Evolutionary conservation across 53 echinoderm and acorn worm species (phyloP), one percentile per base, ranked within the genome.

Genomic region (Echinometra lucunter): DNA sequence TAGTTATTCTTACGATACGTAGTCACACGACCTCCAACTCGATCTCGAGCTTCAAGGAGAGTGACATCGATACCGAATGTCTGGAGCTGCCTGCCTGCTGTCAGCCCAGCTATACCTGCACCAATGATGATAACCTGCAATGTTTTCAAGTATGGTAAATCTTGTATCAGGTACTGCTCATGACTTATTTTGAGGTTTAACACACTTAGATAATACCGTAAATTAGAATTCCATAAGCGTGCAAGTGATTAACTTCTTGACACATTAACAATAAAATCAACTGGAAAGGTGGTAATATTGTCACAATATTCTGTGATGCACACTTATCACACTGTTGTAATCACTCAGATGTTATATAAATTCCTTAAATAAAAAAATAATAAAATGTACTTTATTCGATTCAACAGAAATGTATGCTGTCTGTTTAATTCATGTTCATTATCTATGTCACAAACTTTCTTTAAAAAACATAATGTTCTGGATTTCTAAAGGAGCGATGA

Each of bases 1-100:
- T 99, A 99, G 78, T 96, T 97, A 67, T 96, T 96, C 94, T 99
- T 99, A 35, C 99, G 97, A 88, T 98, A 99, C 1, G 99, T 99
- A 88, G 98, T 98, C 38, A 99, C 98, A 12, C 99, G 96, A 27
- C 99, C 99, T 5, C 99, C 99, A 23, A 99, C 99, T 25, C 99
- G 96, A 57, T 99, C 99, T 91, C 99, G 95, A 34, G 99, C 96
- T 55, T 99, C 99, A 8, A 99, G 95, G 58, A 99, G 95, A 55
- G 96, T 98, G 57, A 99, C 99, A 38, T 99, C 98, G 82, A 98
- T 96, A 37, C 99, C 99, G 53, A 99, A 99, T 4, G 97, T 88
- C 91, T 99, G 98, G 28, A 99, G 97, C 82, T 99, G 99, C 72
- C 97, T 94, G 66, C 98, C 99, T 13, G 99, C 99, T 8, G 96